These are phyloP conservation scores for Arion vulgaris DNA, from an alignment of 1,140 invertebrate species.

Conservation along the genomic window DNA sequence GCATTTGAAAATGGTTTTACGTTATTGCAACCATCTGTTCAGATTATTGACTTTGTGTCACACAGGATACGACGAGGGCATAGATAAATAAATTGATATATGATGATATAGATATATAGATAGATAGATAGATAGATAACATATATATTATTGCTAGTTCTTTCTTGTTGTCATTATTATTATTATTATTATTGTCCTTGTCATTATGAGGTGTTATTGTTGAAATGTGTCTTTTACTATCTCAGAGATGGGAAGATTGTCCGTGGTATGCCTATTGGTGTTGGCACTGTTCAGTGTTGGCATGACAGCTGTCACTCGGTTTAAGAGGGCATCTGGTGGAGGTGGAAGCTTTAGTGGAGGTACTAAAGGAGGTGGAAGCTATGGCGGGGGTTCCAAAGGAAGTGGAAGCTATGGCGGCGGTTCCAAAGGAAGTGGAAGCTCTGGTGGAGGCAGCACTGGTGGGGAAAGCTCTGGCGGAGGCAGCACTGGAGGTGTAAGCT, in stretches of 20 bases:
- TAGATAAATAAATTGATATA: background rate
- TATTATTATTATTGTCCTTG: no score
- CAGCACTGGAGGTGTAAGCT: background rate
- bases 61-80: no score
- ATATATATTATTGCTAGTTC: no score
- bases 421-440: background rate
- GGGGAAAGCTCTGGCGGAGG: background rate
- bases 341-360: background rate
- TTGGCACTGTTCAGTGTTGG: background rate
- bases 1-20: no score
- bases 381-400: background rate
- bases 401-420: background rate
- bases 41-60: no score
- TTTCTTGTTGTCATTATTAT: no score
- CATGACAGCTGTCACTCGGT: background rate
- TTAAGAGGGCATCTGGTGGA: background rate
- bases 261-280: background rate
- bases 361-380: background rate
- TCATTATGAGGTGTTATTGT: no score
- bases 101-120: no score
- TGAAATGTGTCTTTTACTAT: background rate
- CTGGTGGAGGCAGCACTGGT: background rate
- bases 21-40: no score
- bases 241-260: background rate
- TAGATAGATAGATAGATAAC: no score